Conservation (phyloP, 2,888 invertebrate genomes). For the Rhingia rostrata region DNA sequence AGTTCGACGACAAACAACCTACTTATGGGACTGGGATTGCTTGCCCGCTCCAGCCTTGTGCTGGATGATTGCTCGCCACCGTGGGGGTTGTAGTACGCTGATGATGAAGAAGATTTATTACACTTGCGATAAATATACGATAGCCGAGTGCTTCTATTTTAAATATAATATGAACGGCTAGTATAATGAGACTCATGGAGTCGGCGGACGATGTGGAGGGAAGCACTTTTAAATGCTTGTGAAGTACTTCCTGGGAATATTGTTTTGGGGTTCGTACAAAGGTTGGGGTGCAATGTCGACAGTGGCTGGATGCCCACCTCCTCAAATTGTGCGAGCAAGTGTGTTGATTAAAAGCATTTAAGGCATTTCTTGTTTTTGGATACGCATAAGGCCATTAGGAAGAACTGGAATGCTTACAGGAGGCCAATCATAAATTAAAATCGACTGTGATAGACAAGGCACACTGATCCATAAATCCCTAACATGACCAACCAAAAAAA, state of each 20-base stretch:
- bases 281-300: neutral
- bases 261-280: neutral
- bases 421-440: neutral
- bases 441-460: neutral
- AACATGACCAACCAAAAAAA: neutral
- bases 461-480: neutral
- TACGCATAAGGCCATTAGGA: neutral
- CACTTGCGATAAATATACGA: slow-evolving; percentile 28
- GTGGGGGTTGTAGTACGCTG: slow-evolving; percentile 18
- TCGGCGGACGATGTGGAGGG: neutral
- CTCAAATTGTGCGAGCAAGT: neutral
- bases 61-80: neutral
- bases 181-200: neutral
- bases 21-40: neutral
- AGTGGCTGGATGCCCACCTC: neutral
- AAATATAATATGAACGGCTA: neutral
- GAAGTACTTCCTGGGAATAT: neutral
- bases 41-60: neutral
- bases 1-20: neutral
- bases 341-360: neutral
- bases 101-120: slow-evolving; percentile 54
- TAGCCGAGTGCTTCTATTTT: slow-evolving; percentile 1
- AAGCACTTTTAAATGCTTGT: neutral
- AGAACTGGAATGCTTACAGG: neutral
- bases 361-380: neutral